A percentile compares a stretch with the other conserved stretches of the same genome.
Conservation (phyloP, 2,113 vertebrate genomes). For the Lonchura striata region DNA sequence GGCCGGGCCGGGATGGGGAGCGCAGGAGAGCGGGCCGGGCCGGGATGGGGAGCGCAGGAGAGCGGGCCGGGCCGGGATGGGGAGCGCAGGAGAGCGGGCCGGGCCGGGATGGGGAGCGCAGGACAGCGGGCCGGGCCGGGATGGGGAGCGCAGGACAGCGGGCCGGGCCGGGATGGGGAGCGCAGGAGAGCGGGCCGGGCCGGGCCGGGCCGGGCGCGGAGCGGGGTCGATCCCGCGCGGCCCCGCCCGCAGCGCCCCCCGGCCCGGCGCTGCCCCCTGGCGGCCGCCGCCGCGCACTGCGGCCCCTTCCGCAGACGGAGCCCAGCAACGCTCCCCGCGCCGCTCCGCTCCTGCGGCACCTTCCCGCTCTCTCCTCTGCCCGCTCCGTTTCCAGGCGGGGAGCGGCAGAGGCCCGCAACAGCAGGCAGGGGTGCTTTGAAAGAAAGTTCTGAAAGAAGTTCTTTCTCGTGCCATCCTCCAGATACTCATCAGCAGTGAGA, state of each 20-base stretch:
- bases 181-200: accelerated
- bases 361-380: background rate
- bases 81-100: too few species aligned
- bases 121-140: background rate
- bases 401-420: background rate
- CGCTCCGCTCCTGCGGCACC: background rate
- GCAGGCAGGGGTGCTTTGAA: background rate
- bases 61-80: too few species aligned
- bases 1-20: too few species aligned
- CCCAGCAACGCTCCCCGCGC: background rate
- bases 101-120: too few species aligned
- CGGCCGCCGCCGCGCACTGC: background rate
- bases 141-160: too few species aligned
- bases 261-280: background rate
- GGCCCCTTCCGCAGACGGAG: background rate
- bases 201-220: too few species aligned
- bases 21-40: too few species aligned
- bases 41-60: too few species aligned
- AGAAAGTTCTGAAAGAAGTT: too few species aligned
- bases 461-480: background rate
- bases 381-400: background rate
- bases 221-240: too few species aligned
- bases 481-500: background rate
- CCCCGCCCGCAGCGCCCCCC: background rate
- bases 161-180: too few species aligned